Percentiles rank a stretch among this genome's conserved stretches.
phyloP scores from a whole-genome alignment of 2,797 vertebrate genomes.

The Girardinus metallicus region DNA sequence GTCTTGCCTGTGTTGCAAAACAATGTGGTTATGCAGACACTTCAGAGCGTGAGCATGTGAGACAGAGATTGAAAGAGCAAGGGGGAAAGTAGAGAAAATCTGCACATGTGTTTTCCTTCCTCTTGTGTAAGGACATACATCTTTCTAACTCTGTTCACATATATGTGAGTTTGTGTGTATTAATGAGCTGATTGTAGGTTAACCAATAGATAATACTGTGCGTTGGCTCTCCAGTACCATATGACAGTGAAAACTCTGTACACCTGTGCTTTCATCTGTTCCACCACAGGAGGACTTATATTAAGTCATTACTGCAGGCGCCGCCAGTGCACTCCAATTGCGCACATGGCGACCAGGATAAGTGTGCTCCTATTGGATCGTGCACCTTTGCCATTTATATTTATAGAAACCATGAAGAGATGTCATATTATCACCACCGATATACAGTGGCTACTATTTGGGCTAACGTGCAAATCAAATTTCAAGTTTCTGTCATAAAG shows the following conservation, averaged over 20 bases:
- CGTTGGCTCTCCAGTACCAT: conserved; percentile 57
- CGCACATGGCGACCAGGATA: conserved; percentile 48
- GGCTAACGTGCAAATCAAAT: neutral
- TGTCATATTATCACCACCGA: neutral
- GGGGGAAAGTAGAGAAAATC: conserved; percentile 20
- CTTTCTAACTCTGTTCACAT: neutral
- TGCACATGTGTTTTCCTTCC: neutral
- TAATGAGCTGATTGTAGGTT: conserved; percentile 40
- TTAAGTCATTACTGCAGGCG: conserved; percentile 72
- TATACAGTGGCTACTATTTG: neutral
- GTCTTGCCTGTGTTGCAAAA: conserved; percentile 48
- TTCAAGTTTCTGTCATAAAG: neutral
- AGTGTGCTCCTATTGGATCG: conserved; percentile 51
- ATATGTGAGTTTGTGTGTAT: conserved; percentile 17
- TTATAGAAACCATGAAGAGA: conserved; percentile 11
- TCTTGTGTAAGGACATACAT: neutral
- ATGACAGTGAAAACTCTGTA: conserved; percentile 66
- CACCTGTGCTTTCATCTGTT: conserved; percentile 79
- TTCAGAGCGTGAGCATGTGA: conserved; percentile 30
- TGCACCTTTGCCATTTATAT: conserved; percentile 6
- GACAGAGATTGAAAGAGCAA: conserved; percentile 17
- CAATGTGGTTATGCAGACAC: conserved; percentile 48
- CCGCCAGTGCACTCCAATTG: conserved; percentile 51
- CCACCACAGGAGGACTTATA: conserved; percentile 68
- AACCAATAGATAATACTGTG: conserved; percentile 55